Evolutionary conservation across 2,113 vertebrate species (phyloP).

Genomic region (Turdus rufiventris): DNA sequence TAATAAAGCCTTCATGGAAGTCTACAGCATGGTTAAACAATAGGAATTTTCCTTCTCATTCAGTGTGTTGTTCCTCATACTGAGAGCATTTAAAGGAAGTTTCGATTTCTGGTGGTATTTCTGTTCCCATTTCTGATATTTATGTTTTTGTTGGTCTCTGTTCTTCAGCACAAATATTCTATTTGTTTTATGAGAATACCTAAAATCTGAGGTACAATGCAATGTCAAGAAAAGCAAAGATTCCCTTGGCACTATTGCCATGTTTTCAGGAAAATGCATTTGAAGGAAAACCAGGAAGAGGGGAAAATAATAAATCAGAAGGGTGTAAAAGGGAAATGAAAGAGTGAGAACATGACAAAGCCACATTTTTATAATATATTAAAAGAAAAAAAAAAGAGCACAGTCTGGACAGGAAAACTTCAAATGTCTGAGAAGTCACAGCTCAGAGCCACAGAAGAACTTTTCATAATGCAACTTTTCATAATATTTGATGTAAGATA

Average conservation of each 20-base stretch:
- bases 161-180: background rate
- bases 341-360: background rate
- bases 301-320: background rate
- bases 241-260: background rate
- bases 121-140: background rate
- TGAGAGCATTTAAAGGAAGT: background rate
- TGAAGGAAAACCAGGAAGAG: background rate
- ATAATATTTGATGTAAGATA: background rate
- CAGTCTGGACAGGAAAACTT: background rate
- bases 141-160: background rate
- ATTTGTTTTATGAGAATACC: background rate
- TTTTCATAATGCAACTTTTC: background rate
- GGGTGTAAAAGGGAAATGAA: background rate
- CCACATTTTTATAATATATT: background rate
- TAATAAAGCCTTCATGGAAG: background rate
- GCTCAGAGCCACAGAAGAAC: background rate
- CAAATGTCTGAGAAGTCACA: background rate
- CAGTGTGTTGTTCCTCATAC: background rate
- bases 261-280: background rate
- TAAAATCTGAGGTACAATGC: background rate
- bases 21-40: background rate
- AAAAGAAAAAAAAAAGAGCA: too few relatives aligned
- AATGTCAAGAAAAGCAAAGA: background rate
- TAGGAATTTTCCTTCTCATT: background rate
- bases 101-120: background rate